Percentiles rank a stretch among this genome's conserved stretches.
Evolutionary conservation across 1,140 invertebrate genomes (phyloP).

Genomic region (Phymastichus coffea): DNA sequence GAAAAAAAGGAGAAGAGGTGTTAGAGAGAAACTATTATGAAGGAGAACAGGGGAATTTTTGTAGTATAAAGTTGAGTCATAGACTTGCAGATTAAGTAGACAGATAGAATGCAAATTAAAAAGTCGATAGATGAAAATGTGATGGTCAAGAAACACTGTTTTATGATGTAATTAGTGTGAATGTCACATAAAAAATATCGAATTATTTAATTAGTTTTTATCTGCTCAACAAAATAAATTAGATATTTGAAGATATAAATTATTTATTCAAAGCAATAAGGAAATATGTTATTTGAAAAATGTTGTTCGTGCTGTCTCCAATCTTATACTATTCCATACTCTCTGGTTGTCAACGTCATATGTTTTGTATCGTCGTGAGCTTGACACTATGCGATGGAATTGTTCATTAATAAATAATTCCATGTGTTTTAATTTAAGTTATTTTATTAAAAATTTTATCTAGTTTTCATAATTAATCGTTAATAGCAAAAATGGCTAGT

Average conservation of each 20-base stretch:
- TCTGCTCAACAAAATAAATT: no score
- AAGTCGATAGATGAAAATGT: constrained; percentile 17
- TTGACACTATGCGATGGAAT: constrained; percentile 1
- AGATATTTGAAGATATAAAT: no score
- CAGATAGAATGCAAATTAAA: background rate
- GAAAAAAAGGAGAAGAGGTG: background rate
- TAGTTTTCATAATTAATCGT: no score
- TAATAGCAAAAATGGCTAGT: constrained; percentile 62
- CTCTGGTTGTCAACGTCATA: constrained; percentile 23
- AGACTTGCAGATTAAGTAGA: constrained; percentile 10
- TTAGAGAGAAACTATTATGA: background rate
- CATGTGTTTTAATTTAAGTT: constrained; percentile 19
- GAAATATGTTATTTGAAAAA: no score
- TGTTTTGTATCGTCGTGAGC: constrained; percentile 1
- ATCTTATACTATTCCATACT: background rate
- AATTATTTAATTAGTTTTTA: no score
- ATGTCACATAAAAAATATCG: no score
- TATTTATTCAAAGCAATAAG: no score
- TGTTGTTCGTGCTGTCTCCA: no score
- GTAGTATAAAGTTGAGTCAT: background rate
- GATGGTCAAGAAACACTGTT: no score
- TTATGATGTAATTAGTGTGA: no score
- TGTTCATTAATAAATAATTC: constrained; percentile 15
- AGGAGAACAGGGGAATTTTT: background rate
- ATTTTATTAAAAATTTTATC: constrained; percentile 9